Base-by-base conservation (phyloP, 2,113 vertebrate species). In the Daboia siamensis region DNA sequence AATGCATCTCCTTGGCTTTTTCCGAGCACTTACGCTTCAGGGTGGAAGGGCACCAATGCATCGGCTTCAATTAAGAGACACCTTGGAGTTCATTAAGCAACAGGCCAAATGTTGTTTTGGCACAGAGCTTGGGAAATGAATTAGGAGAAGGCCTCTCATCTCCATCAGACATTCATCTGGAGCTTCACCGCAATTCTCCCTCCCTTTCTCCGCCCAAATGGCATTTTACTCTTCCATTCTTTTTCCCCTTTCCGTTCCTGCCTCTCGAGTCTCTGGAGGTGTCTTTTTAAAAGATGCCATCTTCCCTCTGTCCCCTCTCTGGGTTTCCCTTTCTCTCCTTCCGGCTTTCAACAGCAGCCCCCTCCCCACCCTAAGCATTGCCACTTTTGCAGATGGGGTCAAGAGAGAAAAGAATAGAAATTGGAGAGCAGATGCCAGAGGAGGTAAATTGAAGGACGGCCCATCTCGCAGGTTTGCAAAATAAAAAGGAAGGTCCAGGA, bases 61-160 rank as follows among this genome's bases (percentile, higher is more conserved):
- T 98, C 97, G 96, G 98, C 98, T 98, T 98, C 98, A 98, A 98
- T 98, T 98, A 98, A 97, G 96, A 98, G 98, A 98, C 98, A 98
- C 98, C 98, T 98, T 98, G 97, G 98, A 97, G 98, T 98, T 98
- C 98, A 98, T 98, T 98, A 98, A 97, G 97, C 98, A 98, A 97
- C 98, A 98, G 98, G 98, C 98, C 98, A 98, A 98, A 98, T 98
- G 98, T 97, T 97, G 97, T 98, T 98, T 98, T 98, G 98, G 98
- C 98, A 98, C 97, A 91, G 97, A 97, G 97, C 98, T 98, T 95
- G 96, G 95, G 96, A 98, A 97, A 98, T 98, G 98, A 98, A 98
- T 98, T 98, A 98, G 97, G 97, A 97, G 97, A 96, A 97, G 98
- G 97, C 97, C 97, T 97, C 33, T 80, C 17, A 3, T 97, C 96